Percentiles rank a stretch among this genome's conserved stretches.
Evolutionary conservation across 1,140 invertebrate species (phyloP).

Genomic region (Aphelenchoides fujianensis): DNA sequence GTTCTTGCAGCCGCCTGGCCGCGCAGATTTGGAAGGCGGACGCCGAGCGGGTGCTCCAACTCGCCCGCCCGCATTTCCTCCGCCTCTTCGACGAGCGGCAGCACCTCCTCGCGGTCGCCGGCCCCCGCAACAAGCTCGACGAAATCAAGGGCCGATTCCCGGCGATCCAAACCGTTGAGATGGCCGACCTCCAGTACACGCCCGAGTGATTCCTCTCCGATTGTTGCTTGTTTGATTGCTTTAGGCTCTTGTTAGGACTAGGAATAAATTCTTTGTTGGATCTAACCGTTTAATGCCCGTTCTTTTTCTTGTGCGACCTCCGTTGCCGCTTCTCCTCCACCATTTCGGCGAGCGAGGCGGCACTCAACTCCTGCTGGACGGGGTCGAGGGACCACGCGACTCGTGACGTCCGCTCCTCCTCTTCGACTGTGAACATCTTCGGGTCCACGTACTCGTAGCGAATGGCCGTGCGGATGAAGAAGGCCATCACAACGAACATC

Average conservation of each 20-base stretch:
- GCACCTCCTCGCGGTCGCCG: neutral
- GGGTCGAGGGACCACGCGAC: neutral
- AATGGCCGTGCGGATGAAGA: conserved; percentile 48
- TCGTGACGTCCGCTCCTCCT: neutral
- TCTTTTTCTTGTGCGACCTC: conserved; percentile 6
- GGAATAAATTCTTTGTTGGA: neutral
- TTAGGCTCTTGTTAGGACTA: neutral
- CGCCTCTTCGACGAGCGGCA: conserved; percentile 15
- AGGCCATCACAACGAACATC: conserved; percentile 11
- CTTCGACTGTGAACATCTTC: conserved; percentile 18
- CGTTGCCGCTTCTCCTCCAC: neutral
- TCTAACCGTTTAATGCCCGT: neutral
- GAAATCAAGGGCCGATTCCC: neutral
- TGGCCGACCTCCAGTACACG: conserved; percentile 17
- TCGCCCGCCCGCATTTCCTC: conserved; percentile 1
- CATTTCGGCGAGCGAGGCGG: neutral
- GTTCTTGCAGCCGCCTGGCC: neutral
- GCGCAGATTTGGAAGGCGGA: conserved; percentile 18
- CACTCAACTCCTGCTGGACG: neutral
- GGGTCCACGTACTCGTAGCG: conserved; percentile 41
- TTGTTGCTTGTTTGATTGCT: neutral
- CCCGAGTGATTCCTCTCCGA: neutral
- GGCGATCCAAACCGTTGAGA: neutral
- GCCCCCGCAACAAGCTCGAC: conserved; percentile 6
- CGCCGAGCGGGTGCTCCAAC: neutral